Base-by-base conservation (phyloP, 1,140 invertebrate species). In the Eurosta solidaginis region DNA sequence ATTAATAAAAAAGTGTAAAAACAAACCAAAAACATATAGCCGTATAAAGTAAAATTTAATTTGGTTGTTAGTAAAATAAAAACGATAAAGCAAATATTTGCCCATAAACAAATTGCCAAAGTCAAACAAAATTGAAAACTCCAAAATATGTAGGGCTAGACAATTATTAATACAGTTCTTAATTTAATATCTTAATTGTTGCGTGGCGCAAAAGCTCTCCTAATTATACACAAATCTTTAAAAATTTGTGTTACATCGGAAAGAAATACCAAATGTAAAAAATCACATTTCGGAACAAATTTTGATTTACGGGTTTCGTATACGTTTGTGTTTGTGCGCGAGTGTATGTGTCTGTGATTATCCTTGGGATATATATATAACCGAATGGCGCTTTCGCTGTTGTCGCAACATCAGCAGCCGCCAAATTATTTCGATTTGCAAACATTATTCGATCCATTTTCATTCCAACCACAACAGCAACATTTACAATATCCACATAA, bases 341-440 rank as follows among this genome's bases (percentile, higher is more conserved):
- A 17, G 45, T 47, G 59, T 2, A n/a, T 68, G 59, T 6, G 59
- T 68, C 33, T 40, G 14, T 68, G 36, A 14, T 40, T 7, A 40
- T 68, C 36, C 36, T 68, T 68, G 33, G 33, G 14, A 68, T 68
- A 68, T 76, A n/a, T 45, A 78, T 9, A 52, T 73, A 76, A 83
- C 79, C 85, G 85, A 86, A 87, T 87, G 85, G 85, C 85, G 83
- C 84, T 87, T 83, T 85, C 85, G 81, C 83, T 85, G 36, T 83
- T 80, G 78, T 81, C 83, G 27, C 83, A 84, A 82, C 84, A 81
- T 82, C 85, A 82, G 81, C 84, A 85, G 82, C 84, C 80, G 82
- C 85, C 84, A 79, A 84, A 83, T 79, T 84, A 84, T 63, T 87
- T 83, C 82, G 85, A 87, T 86, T 82, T 87, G 81, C 84, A 87